Evolutionary conservation across 2,888 invertebrate genomes (phyloP).

Genomic region (Papilio demoleus): DNA sequence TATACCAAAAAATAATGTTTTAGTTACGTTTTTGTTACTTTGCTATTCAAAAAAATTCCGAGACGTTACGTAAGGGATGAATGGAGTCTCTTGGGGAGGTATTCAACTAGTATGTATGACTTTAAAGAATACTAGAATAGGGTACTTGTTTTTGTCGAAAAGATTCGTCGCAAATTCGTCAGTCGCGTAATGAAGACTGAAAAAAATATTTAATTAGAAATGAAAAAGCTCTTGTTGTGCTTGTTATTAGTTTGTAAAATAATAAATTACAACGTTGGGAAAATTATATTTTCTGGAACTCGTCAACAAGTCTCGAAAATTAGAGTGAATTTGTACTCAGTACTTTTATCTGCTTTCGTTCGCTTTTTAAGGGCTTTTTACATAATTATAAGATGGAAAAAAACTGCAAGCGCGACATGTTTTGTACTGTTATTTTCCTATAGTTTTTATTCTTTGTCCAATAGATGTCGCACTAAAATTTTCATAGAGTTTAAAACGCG

Average conservation of each 20-base stretch:
- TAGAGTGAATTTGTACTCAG: too few species aligned
- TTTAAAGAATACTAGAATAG: background rate
- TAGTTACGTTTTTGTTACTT: background rate
- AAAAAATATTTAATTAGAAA: background rate
- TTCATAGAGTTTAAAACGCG: background rate
- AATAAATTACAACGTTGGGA: background rate
- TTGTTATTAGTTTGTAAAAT: background rate
- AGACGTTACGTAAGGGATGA: background rate
- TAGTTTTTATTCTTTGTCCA: background rate
- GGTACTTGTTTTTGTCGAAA: background rate
- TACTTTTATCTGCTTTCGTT: too few species aligned
- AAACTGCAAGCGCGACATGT: background rate
- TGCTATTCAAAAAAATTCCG: too few species aligned
- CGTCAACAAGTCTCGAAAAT: too few species aligned
- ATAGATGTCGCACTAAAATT: background rate
- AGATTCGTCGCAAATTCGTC: background rate
- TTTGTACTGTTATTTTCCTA: background rate
- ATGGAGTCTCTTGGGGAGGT: background rate
- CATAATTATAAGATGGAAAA: background rate
- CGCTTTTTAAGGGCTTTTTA: background rate
- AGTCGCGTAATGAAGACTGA: background rate
- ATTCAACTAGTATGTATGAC: background rate
- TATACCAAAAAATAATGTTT: background rate
- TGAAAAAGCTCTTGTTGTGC: background rate
- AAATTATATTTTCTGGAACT: background rate